Percentiles rank a stretch among this genome's conserved stretches.
phyloP scores from a whole-genome alignment of 2,888 invertebrate genomes.

The Panzeria rudis region DNA sequence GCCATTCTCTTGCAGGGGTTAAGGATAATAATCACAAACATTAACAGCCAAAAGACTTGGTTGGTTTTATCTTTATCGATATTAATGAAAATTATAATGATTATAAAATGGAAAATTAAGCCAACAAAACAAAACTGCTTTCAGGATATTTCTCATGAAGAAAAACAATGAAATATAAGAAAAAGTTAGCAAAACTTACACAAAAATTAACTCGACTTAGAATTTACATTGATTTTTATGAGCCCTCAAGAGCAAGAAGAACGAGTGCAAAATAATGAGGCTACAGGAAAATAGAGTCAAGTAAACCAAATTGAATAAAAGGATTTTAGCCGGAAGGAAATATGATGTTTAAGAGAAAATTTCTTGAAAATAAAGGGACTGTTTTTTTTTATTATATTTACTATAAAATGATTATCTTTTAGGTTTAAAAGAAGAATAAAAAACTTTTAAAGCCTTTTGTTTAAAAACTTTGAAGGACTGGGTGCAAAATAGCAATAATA shows the following conservation, averaged over 20 bases:
- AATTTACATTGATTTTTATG: constrained; percentile 48
- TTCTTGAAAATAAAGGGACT: background rate
- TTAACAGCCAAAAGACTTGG: constrained; percentile 24
- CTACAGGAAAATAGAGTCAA: constrained; percentile 22
- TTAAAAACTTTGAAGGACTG: background rate
- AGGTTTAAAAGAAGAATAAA: constrained; percentile 10
- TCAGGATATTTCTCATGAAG: constrained; percentile 11
- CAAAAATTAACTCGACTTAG: constrained; percentile 42
- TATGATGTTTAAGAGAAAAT: constrained; percentile 12
- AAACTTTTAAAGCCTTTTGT: constrained; percentile 18
- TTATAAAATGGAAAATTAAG: constrained; percentile 57
- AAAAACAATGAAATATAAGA: background rate
- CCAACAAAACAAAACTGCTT: constrained; percentile 40
- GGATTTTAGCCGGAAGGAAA: constrained; percentile 40
- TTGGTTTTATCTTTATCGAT: constrained; percentile 52
- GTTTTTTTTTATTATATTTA: background rate
- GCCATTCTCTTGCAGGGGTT: background rate
- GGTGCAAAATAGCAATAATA: background rate
- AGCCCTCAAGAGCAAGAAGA: background rate
- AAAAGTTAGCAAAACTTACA: background rate
- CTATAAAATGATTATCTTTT: constrained; percentile 28
- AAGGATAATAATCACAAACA: constrained; percentile 25
- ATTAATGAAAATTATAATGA: constrained; percentile 60
- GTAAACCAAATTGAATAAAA: background rate
- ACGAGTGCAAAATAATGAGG: background rate